phyloP scores from a whole-genome alignment of 53 echinoderm and acorn worm genomes.

The Crossaster papposus region DNA sequence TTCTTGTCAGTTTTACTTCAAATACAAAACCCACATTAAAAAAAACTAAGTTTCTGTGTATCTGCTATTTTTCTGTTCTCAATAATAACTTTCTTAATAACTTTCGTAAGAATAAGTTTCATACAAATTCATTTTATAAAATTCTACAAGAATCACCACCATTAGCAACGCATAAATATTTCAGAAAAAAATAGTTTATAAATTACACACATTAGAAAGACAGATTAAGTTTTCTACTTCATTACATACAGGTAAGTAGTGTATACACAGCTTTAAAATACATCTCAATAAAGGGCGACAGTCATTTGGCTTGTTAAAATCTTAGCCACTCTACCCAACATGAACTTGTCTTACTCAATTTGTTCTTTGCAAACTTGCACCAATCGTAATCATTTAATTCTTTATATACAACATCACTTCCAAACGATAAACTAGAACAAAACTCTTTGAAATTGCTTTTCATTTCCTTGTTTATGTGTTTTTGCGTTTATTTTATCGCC shows the following conservation, averaged over 20 bases:
- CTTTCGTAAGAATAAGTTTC: background rate
- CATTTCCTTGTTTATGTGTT: background rate
- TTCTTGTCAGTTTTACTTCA: background rate
- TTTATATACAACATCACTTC: background rate
- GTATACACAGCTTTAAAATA: background rate
- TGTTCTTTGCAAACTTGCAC: background rate
- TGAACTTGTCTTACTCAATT: background rate
- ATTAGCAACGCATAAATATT: conserved; percentile 33
- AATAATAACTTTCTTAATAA: background rate
- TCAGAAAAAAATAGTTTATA: background rate
- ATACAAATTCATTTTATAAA: conserved; percentile 35
- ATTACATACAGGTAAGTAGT: background rate
- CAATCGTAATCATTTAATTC: background rate
- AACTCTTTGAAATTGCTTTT: too few relatives aligned
- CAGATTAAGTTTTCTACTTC: background rate
- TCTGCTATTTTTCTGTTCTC: background rate
- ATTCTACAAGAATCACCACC: conserved; percentile 27
- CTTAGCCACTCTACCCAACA: background rate
- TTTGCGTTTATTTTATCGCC: too few relatives aligned
- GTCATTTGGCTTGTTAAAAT: background rate
- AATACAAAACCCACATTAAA: background rate
- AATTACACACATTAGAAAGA: conserved; percentile 40
- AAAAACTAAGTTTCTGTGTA: background rate
- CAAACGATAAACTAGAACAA: background rate
- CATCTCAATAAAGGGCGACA: background rate